Evolutionary conservation across 2,888 invertebrate genomes (phyloP), one percentile per base, ranked within the genome.

Genomic region (Megastigmus dorsalis): DNA sequence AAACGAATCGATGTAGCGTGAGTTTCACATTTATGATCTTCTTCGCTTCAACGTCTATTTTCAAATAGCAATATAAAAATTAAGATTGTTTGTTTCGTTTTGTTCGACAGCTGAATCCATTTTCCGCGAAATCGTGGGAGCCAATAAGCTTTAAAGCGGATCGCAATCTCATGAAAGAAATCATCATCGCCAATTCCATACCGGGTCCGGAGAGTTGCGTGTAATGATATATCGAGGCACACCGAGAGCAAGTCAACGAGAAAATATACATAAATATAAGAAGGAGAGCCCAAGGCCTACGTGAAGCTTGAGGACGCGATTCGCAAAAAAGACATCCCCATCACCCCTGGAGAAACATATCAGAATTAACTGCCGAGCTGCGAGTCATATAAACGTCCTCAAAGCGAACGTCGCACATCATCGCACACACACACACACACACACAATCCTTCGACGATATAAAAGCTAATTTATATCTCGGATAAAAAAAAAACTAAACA

Each of bases 141-240:
- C 88, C 88, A 41, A 88, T 88, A 78, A 88, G 88, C 79, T 87
- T 87, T 80, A 88, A 88, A 80, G 82, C 88, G 36, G 88, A 88
- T 78, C 86, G 88, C 68, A 88, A 86, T 75, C 80, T 87, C 70
- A 88, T 87, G 88, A 88, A 88, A 67, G 88, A 88, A 80, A 87
- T 88, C 84, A 95, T 95, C 73, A 91, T 95, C 82, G 94, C 95
- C 63, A 95, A 95, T 87, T 93, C 94, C 80, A 92, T 95, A 87
- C 95, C 95, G 33, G 95, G 95, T 75, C 95, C 95, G 48, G 95
- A 95, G 88, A 95, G 95, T 90, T 95, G 95, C 89, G 95, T 95
- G 86, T 95, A 92, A 91, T n/a, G n/a, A n/a, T n/a, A 76, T 68
- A 41, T 57, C 68, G 48, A 48, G 30, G 36, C n/a, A 48, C 28